Evolutionary conservation across 2,888 invertebrate species (phyloP), one percentile per base, ranked within the genome.

Genomic region (Leptinotarsa tumamoca): DNA sequence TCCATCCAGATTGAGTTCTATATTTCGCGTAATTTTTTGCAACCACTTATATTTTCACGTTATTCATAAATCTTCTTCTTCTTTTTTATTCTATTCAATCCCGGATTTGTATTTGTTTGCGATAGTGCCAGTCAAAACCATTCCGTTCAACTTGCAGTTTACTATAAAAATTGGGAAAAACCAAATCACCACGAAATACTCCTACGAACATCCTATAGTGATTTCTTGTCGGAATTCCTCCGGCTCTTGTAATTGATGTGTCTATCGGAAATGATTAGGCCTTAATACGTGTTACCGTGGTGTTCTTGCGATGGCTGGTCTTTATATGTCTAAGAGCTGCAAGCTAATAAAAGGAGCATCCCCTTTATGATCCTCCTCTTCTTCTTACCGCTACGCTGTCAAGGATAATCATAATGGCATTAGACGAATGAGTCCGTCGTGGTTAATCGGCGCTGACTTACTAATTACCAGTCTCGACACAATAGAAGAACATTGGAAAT

Each of bases 381-480:
- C 84, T 84, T 85, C 72, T 66, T 63, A 69, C 71, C 52, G 50
- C 63, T 82, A 84, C 69, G 70, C 87, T 87, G 88, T 88, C 88
- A 87, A 82, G 85, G 86, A 85, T 88, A 88, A 88, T 88, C 88
- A 88, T 88, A 88, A 88, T 87, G 81, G 87, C 86, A 86, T 88
- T 88, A 88, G 87, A 88, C 86, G 88, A 88, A 87, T 87, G 87
- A 88, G 86, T 86, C 87, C 87, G 86, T 87, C 87, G 86, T 85
- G 87, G 88, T 87, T 88, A 88, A 88, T 88, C 87, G 87, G 83
- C 86, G 84, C 86, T 85, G 88, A 88, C 88, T 88, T 86, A 86
- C 87, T 88, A 88, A 88, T 88, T 88, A 88, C 87, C 86, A 81
- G 79, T 81, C 84, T 80, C 81, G 81, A 83, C 83, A 86, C 84